phyloP scores from a whole-genome alignment of 2,888 invertebrate species.

The Argyresthia albistria region DNA sequence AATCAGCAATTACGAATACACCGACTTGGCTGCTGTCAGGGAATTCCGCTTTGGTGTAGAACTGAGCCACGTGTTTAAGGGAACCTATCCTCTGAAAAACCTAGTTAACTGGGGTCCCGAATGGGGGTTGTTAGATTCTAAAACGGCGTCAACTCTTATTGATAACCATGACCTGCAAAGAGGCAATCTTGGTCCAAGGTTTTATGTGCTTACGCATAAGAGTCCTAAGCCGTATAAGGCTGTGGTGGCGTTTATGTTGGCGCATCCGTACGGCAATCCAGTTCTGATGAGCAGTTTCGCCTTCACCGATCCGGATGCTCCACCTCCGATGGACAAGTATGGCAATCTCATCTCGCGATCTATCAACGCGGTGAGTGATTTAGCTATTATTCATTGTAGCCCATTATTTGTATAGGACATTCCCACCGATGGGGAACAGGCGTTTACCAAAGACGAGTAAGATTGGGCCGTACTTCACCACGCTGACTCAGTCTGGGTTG shows the following conservation, averaged over 20 bases:
- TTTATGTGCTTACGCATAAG: constrained; percentile 78
- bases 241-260: constrained; percentile 90
- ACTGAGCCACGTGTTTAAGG: constrained; percentile 46
- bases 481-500: too few relatives aligned
- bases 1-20: constrained; percentile 64
- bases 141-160: constrained; percentile 81
- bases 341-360: constrained; percentile 77
- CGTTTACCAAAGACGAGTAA: too few relatives aligned
- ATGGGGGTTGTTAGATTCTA: constrained; percentile 77
- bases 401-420: too few relatives aligned
- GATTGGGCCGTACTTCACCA: too few relatives aligned
- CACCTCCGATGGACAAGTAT: constrained; percentile 78
- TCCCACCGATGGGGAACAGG: too few relatives aligned
- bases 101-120: constrained; percentile 74
- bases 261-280: constrained; percentile 85
- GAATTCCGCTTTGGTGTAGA: constrained; percentile 72
- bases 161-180: constrained; percentile 96
- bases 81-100: constrained; percentile 76
- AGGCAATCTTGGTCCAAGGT: constrained; percentile 77
- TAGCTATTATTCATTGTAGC: too few relatives aligned
- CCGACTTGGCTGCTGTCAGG: constrained; percentile 76
- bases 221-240: constrained; percentile 77
- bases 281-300: constrained; percentile 89
- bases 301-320: constrained; percentile 76
- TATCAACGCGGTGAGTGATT: constrained; percentile 69